These are phyloP conservation scores for Aspidiotus rigidus DNA, from an alignment of 2,888 invertebrate species.

Conservation along the genomic window DNA sequence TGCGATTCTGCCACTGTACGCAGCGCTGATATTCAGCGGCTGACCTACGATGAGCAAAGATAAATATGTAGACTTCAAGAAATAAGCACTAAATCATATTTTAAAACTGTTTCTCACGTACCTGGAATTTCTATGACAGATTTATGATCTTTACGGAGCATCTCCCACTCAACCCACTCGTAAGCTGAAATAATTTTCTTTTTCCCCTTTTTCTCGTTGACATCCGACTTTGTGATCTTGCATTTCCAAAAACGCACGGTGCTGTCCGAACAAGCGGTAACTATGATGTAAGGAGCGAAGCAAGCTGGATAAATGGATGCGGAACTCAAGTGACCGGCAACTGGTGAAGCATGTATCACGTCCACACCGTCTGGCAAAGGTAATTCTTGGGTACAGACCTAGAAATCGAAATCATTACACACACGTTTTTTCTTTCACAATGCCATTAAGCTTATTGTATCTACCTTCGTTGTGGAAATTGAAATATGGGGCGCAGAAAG, in stretches of 20 bases:
- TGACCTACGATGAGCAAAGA: constrained; percentile 51
- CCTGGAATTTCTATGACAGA: constrained; percentile 67
- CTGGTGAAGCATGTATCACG: constrained; percentile 85
- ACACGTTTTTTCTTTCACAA: neutral
- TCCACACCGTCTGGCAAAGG: constrained; percentile 83
- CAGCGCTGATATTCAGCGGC: constrained; percentile 87
- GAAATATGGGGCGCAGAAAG: constrained; percentile 58
- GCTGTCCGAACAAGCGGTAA: constrained; percentile 92
- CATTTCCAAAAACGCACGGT: constrained; percentile 81
- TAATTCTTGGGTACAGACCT: constrained; percentile 77
- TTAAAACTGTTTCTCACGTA: constrained; percentile 39
- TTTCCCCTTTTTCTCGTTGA: constrained; percentile 42
- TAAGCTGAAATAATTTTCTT: constrained; percentile 46
- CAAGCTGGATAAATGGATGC: constrained; percentile 99
- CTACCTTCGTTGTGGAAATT: constrained; percentile 80
- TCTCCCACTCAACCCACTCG: constrained; percentile 81
- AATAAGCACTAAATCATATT: neutral
- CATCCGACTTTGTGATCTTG: constrained; percentile 50
- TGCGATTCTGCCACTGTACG: constrained; percentile 93
- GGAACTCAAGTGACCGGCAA: constrained; percentile 93
- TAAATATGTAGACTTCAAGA: neutral
- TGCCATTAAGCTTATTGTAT: neutral
- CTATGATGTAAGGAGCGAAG: constrained; percentile 90
- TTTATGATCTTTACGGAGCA: constrained; percentile 62
- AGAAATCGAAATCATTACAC: constrained; percentile 15